Evolutionary conservation across 2,888 invertebrate genomes (phyloP), one percentile per base, ranked within the genome.

Genomic region (Phortica okadai): DNA sequence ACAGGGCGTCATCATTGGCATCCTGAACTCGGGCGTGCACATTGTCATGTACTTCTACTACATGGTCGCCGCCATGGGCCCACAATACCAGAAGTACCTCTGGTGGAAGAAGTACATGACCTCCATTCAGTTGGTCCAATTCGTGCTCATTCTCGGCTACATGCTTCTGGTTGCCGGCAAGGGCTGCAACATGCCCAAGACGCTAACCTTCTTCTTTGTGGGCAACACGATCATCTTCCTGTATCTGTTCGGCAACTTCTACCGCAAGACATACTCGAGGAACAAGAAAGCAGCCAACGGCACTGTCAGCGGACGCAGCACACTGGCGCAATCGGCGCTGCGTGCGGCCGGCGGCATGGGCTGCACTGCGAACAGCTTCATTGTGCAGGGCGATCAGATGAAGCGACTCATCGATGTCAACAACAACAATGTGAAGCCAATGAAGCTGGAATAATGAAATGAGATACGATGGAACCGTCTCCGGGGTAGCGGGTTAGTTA

Each of bases 131-230:
- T 81, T 93, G 80, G 90, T 93, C 1, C 95, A 95, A 88, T 95
- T 95, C 84, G 91, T 93, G 42, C 88, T 95, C 59, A 95, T 95
- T 93, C 92, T 95, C 33, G 88, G 91, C 8, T 95, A 95, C 88
- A 93, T 95, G 90, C 88, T 91, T 50, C 80, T 86, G 1, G 89
- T 93, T 1, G 91, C 93, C 64, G 91, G 90, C 33, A 92, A 93
- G 89, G 93, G 93, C 80, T 94, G 93, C 90, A 92, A 92, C 77
- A 91, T 93, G 89, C 93, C 93, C 56, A 93, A 92, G 83, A 92
- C 92, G 0, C 89, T 93, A 11, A 93, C 93, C 1, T 92, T 93
- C 86, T 93, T 93, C 90, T 93, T 94, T 87, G 90, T 92, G 33
- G 91, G 91, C 79, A 93, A 94, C 83, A 92, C 92, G 2, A 76